These are phyloP conservation scores for Helostoma temminkii DNA, from an alignment of 2,797 vertebrate species.

Conservation along the genomic window DNA sequence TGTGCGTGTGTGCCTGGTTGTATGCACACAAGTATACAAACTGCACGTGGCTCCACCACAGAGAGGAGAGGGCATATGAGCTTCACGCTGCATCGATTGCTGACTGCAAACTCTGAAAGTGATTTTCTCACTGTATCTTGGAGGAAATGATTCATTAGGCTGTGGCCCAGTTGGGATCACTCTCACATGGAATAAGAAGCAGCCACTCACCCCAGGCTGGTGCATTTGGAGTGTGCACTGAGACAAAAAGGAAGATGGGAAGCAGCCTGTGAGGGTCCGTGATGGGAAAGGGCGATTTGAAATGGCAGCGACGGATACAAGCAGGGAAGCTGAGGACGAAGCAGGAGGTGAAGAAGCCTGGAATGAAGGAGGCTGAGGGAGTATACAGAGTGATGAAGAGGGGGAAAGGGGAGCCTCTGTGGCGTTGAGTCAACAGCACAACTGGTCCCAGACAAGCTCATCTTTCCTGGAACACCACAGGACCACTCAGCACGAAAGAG, in stretches of 20 bases:
- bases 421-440: slow-evolving; percentile 66
- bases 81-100: slow-evolving; percentile 49
- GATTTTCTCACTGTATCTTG: slow-evolving; percentile 77
- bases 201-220: slow-evolving; percentile 73
- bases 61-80: slow-evolving; percentile 43
- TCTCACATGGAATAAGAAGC: slow-evolving; percentile 78
- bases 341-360: slow-evolving; percentile 38
- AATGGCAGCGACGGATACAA: slow-evolving; percentile 37
- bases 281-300: slow-evolving; percentile 11
- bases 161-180: slow-evolving; percentile 66
- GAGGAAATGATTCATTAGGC: slow-evolving; percentile 82
- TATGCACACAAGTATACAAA: slow-evolving; percentile 58
- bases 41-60: slow-evolving; percentile 50
- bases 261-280: slow-evolving; percentile 48
- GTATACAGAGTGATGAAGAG: slow-evolving; percentile 8
- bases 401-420: slow-evolving; percentile 45
- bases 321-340: slow-evolving; percentile 16
- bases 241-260: slow-evolving; percentile 67
- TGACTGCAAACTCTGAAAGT: slow-evolving; percentile 69
- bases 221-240: slow-evolving; percentile 53
- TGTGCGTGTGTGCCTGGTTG: slow-evolving; percentile 55
- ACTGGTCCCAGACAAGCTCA: slow-evolving; percentile 64
- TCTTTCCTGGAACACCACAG: slow-evolving; percentile 73
- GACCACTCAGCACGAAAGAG: slow-evolving; percentile 50
- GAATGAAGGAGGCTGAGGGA: slow-evolving; percentile 38